Evolutionary conservation across 2,888 invertebrate species (phyloP), one percentile per base, ranked within the genome.

Genomic region (Archaeoteleia sp.): DNA sequence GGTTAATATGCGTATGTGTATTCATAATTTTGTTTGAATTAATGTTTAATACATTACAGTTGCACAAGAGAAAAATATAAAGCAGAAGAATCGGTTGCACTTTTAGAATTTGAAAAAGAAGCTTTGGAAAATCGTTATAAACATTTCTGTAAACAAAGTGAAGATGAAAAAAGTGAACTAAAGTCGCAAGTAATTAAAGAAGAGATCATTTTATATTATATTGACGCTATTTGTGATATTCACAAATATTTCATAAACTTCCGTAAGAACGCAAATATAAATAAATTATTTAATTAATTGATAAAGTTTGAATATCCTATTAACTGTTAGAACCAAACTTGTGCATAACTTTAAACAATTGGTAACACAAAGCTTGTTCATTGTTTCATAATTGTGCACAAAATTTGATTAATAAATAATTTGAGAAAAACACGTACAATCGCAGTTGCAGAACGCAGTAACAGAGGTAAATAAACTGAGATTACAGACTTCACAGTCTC

Each of bases 401-500:
- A 53, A 45, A 15, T 51, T 29, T 6, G 5, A 51, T 29, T 20
- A 40, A 42, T 53, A 42, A 42, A 48, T 58, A 43, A 42, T 7
- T 8, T 30, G 34, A 23, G 15, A 40, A 51, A 57, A 45, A 23
- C 54, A n/a, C n/a, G n/a, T n/a, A n/a, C n/a, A 2, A 12, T 54
- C 27, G 13, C 54, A 79, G 79, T 57, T 78, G 5, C 37, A 25
- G 0, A 60, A 71, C 14, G 66, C 71, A 8, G 66, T 42, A 1
- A 27, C 66, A 1, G 70, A 76, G 30, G n/a, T 69, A 17, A 62
- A 53, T 7, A 72, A 76, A 37, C 39, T 75, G 49, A 72, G 62
- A 42, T 40, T 61, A 25, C 74, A 73, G 23, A 75, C 76, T 5
- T 62, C 74, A 2, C 71, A 71, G 23, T 74, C 74, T 1, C 66